Evolutionary conservation across 2,113 vertebrate genomes (phyloP).

Genomic region (Sprattus sprattus): DNA sequence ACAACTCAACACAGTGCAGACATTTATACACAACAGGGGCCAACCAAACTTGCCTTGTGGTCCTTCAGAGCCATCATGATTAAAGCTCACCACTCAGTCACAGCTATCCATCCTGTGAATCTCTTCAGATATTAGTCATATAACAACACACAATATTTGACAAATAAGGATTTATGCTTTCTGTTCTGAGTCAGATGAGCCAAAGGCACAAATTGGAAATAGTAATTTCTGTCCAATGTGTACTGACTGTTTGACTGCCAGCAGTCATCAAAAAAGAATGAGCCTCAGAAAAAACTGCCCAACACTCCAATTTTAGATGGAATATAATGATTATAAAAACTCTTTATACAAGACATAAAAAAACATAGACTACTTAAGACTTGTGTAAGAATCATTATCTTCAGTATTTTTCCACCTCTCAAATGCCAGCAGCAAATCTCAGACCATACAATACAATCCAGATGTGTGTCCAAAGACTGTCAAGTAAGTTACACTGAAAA

Average conservation of each 20-base stretch:
- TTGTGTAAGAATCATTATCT: slow-evolving; percentile 71
- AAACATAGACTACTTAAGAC: slow-evolving; percentile 49
- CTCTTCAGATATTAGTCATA: neutral
- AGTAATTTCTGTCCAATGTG: neutral
- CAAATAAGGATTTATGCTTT: neutral
- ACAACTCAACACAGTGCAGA: neutral
- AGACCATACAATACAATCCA: slow-evolving; percentile 64
- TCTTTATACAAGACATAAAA: slow-evolving; percentile 32
- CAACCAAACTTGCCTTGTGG: slow-evolving; percentile 11
- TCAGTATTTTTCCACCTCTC: slow-evolving; percentile 69
- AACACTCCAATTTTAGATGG: slow-evolving; percentile 39
- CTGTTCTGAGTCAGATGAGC: neutral
- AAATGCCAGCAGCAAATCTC: slow-evolving; percentile 63
- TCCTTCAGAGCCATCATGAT: neutral
- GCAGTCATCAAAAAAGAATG: neutral
- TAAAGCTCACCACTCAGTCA: neutral
- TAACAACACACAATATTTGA: neutral
- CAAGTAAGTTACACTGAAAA: slow-evolving; percentile 40
- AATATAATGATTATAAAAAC: slow-evolving; percentile 50
- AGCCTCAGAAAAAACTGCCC: neutral
- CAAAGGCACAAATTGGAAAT: neutral
- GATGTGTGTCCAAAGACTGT: slow-evolving; percentile 64
- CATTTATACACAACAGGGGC: neutral
- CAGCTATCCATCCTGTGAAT: neutral
- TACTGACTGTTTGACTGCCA: neutral